These are phyloP conservation scores for Leptothorax acervorum DNA, from an alignment of 2,888 invertebrate species.

Conservation along the genomic window DNA sequence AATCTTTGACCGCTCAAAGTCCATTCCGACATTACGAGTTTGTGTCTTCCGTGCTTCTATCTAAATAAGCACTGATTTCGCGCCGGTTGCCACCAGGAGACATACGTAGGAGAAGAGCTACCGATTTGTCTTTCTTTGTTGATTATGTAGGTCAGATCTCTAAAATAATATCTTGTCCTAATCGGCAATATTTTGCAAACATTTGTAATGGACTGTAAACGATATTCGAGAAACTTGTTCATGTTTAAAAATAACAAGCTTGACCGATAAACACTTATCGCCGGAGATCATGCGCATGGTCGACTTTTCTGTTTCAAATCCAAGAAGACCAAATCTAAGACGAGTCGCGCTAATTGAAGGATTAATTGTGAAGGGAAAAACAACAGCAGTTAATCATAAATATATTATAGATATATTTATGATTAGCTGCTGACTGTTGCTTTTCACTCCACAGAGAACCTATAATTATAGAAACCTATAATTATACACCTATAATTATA, in stretches of 20 bases:
- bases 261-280: neutral
- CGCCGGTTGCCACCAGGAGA: neutral
- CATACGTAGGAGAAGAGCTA: neutral
- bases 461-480: too few relatives aligned
- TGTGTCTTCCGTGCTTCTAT: neutral
- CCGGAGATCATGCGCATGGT: neutral
- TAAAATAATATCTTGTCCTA: neutral
- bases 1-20: constrained; percentile 85
- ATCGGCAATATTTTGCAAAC: neutral
- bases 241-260: neutral
- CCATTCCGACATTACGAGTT: constrained; percentile 68
- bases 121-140: neutral
- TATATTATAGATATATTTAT: too few relatives aligned
- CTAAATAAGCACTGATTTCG: neutral
- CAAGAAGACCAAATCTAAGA: too few relatives aligned
- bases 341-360: too few relatives aligned
- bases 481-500: too few relatives aligned
- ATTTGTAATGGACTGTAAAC: neutral
- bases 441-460: too few relatives aligned
- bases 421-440: too few relatives aligned
- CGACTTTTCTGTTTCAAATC: too few relatives aligned
- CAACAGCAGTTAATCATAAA: too few relatives aligned
- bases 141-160: neutral
- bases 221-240: neutral
- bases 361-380: too few relatives aligned